phyloP scores from a whole-genome alignment of 2,888 invertebrate genomes.

The Mactromeris polynyma region DNA sequence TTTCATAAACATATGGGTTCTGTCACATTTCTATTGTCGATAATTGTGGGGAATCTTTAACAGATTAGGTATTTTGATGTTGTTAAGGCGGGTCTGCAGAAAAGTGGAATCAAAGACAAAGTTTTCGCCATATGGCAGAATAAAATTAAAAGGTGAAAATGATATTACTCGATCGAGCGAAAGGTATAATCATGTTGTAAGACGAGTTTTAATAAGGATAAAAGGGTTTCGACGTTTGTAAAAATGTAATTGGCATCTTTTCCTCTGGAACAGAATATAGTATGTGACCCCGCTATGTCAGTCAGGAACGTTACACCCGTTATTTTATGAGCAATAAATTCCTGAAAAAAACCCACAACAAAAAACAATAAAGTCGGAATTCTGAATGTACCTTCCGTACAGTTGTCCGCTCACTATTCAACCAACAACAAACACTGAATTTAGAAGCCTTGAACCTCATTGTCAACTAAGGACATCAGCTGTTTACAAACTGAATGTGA shows the following conservation, averaged over 20 bases:
- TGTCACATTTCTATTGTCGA: background rate
- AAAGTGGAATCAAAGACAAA: constrained; percentile 14
- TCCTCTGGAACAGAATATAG: background rate
- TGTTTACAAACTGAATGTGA: no score
- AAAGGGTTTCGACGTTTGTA: background rate
- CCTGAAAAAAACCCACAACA: no score
- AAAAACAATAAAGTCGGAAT: no score
- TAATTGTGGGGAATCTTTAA: constrained; percentile 3
- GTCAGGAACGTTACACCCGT: background rate
- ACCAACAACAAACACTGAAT: no score
- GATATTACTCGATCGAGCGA: constrained; percentile 26
- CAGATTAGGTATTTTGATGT: constrained; percentile 6
- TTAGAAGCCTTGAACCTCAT: no score
- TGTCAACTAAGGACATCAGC: no score
- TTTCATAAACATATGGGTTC: constrained; percentile 50
- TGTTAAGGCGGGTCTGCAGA: background rate
- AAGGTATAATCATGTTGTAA: constrained; percentile 10
- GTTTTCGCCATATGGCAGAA: constrained; percentile 11
- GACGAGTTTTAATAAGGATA: background rate
- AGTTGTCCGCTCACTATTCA: no score
- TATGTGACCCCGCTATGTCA: background rate
- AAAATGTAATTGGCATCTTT: background rate
- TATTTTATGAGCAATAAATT: background rate
- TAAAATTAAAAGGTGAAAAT: constrained; percentile 30
- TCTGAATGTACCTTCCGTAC: no score